A percentile compares a stretch with the other conserved stretches of the same genome.
Conservation (phyloP, 92 coral and sea anemone species). For the Diadumene lineata region DNA sequence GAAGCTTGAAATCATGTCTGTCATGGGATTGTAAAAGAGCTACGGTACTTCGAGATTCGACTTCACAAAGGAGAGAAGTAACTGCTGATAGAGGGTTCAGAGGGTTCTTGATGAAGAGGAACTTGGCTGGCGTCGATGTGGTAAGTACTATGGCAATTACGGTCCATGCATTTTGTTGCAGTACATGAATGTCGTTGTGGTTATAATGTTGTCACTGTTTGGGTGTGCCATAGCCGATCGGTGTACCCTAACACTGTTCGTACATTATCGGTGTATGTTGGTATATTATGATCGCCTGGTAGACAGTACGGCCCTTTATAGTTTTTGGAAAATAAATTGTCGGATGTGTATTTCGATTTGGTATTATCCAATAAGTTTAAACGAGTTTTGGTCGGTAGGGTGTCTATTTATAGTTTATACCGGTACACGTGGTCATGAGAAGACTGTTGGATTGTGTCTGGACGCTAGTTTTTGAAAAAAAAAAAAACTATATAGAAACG, state of each 20-base stretch:
- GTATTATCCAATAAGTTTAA: no score
- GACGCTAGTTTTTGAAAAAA: no score
- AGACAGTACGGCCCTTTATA: no score
- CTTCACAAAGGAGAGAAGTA: not conserved
- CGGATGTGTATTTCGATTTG: no score
- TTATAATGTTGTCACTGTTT: not conserved
- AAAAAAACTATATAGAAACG: no score
- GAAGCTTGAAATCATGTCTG: not conserved
- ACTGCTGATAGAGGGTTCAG: not conserved
- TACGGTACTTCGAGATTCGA: not conserved
- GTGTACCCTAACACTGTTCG: not conserved
- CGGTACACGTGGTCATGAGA: no score
- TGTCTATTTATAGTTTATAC: no score
- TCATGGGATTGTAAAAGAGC: not conserved
- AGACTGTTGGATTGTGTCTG: no score
- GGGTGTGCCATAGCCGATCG: not conserved
- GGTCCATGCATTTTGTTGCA: not conserved
- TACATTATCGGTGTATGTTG: not conserved
- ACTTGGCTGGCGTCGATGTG: not conserved
- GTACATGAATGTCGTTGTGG: not conserved
- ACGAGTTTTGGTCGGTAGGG: no score
- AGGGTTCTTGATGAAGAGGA: not conserved
- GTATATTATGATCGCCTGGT: not conserved
- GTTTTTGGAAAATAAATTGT: no score
- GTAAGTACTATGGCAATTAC: not conserved